These are phyloP conservation scores for Coregonus ussuriensis DNA, from an alignment of 2,797 vertebrate species.

Conservation along the genomic window DNA sequence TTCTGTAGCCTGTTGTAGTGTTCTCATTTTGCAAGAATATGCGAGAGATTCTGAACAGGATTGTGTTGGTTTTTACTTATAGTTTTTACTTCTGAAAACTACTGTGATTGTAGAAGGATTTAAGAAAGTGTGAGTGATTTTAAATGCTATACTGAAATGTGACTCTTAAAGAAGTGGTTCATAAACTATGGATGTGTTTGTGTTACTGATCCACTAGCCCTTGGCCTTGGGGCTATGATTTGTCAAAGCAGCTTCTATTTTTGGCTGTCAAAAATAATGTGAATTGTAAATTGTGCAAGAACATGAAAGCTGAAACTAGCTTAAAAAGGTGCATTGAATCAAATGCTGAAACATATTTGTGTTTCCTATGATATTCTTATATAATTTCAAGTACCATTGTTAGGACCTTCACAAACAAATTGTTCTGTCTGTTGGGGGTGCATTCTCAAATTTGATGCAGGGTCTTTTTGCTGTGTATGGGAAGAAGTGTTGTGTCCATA, in stretches of 20 bases:
- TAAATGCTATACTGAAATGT: conserved; percentile 5
- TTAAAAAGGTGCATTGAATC: not conserved
- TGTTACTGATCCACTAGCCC: conserved; percentile 6
- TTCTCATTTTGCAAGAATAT: conserved; percentile 4
- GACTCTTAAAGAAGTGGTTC: conserved; percentile 13
- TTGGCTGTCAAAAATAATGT: not conserved
- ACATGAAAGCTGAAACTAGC: not conserved
- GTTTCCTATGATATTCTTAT: not conserved
- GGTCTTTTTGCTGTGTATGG: conserved; percentile 19
- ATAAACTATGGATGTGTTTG: conserved; percentile 1
- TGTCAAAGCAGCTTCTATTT: conserved; percentile 12
- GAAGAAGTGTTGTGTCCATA: conserved; percentile 17
- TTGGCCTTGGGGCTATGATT: not conserved
- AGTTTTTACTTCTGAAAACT: conserved; percentile 24
- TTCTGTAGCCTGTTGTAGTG: conserved; percentile 32
- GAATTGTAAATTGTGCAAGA: not conserved
- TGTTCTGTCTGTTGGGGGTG: conserved; percentile 5
- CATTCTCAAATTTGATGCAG: conserved; percentile 14
- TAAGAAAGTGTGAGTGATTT: conserved; percentile 8
- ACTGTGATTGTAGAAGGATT: conserved; percentile 12
- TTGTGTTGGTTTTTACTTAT: conserved; percentile 22
- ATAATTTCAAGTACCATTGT: conserved; percentile 1
- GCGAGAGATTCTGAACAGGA: not conserved
- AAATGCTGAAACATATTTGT: not conserved
- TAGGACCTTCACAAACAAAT: conserved; percentile 17